Evolutionary conservation across 2,888 invertebrate genomes (phyloP).

Genomic region (Eristalinus sepulchralis): DNA sequence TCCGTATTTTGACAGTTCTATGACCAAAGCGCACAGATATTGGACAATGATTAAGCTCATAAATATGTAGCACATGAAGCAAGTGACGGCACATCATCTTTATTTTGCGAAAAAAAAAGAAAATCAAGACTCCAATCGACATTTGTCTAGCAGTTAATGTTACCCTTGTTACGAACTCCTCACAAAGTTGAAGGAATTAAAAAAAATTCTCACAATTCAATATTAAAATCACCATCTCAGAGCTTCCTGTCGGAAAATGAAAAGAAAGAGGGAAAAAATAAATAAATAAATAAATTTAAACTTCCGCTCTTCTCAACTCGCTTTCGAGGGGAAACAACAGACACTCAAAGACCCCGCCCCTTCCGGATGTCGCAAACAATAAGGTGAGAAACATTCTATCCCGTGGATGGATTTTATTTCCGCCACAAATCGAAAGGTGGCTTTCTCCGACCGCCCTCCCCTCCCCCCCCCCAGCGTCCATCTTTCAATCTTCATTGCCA

Average conservation of each 20-base stretch:
- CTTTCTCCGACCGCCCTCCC: neutral
- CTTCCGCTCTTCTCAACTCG: neutral
- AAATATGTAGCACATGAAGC: too few relatives aligned
- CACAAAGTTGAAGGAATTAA: too few relatives aligned
- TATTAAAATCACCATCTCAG: neutral
- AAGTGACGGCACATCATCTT: too few relatives aligned
- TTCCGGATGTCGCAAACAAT: slow-evolving; percentile 12
- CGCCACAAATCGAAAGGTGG: slow-evolving; percentile 22
- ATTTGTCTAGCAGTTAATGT: too few relatives aligned
- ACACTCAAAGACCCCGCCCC: slow-evolving; percentile 16
- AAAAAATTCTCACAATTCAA: neutral
- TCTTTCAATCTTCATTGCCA: neutral
- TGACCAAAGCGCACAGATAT: too few relatives aligned
- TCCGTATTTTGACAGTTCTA: too few relatives aligned
- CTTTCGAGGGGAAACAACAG: neutral
- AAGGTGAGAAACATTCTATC: slow-evolving; percentile 34
- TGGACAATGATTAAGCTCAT: too few relatives aligned
- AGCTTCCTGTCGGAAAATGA: too few relatives aligned
- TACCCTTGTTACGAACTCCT: too few relatives aligned
- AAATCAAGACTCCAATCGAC: too few relatives aligned
- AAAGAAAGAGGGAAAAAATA: too few relatives aligned
- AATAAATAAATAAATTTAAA: neutral
- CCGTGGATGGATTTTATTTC: slow-evolving; percentile 37
- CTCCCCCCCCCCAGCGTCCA: neutral
- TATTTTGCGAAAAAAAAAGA: too few relatives aligned